Conservation (phyloP, 2,113 vertebrate genomes). For the Capreolus pygargus region DNA sequence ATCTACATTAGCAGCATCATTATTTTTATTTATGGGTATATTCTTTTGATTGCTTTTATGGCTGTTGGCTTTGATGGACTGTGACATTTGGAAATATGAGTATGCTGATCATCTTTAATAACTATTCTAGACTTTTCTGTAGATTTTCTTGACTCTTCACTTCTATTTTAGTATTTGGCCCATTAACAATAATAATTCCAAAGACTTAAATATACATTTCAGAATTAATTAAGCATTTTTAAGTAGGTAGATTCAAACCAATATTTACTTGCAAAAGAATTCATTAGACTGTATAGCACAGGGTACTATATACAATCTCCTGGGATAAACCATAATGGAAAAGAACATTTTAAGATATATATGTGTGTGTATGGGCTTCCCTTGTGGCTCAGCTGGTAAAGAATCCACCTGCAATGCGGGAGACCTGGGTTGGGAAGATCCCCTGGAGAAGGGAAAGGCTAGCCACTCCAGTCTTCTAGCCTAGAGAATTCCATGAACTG, state of each 20-base stretch:
- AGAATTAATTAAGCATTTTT: background rate
- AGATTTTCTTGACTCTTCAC: background rate
- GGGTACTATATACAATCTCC: background rate
- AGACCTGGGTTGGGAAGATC: background rate
- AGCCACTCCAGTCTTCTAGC: background rate
- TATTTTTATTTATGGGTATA: constrained; percentile 10
- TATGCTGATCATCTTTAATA: background rate
- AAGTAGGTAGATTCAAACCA: background rate
- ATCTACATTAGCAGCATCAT: background rate
- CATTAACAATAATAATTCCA: constrained; percentile 36
- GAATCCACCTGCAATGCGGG: background rate
- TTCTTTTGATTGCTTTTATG: constrained; percentile 19
- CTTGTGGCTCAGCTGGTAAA: background rate
- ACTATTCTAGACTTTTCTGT: background rate
- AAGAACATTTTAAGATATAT: background rate
- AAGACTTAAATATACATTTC: constrained; percentile 26
- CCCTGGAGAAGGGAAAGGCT: background rate
- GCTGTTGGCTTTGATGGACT: background rate
- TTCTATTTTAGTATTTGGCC: background rate
- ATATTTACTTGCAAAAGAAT: background rate
- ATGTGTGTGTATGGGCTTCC: background rate
- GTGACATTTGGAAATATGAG: background rate
- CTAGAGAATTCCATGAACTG: background rate
- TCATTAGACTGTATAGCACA: background rate
- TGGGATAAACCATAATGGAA: background rate